phyloP scores from a whole-genome alignment of 2,797 vertebrate species.

The Alca torda region DNA sequence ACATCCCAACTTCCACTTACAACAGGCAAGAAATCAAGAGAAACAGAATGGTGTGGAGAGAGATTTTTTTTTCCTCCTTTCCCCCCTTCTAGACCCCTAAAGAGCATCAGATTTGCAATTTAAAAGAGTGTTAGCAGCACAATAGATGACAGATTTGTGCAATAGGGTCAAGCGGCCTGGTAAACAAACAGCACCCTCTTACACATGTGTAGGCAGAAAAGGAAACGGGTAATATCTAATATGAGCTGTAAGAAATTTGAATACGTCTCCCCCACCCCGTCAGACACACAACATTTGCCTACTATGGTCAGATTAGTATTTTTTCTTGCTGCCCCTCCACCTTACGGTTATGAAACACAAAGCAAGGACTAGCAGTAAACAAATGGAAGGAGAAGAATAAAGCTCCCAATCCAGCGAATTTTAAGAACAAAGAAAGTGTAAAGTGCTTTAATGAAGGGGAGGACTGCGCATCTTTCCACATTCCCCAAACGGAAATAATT shows the following conservation, averaged over 20 bases:
- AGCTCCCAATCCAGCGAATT: conserved; percentile 53
- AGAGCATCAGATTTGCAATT: conserved; percentile 82
- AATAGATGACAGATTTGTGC: conserved; percentile 80
- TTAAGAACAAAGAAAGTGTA: conserved; percentile 66
- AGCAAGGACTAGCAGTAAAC: conserved; percentile 55
- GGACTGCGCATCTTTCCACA: conserved; percentile 23
- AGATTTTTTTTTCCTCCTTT: conserved; percentile 30
- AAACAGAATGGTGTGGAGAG: conserved; percentile 75
- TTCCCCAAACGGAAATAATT: conserved; percentile 63
- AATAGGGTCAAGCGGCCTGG: conserved; percentile 77
- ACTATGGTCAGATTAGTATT: conserved; percentile 32
- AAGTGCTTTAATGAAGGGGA: conserved; percentile 56
- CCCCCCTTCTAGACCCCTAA: conserved; percentile 73
- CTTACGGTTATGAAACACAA: conserved; percentile 62
- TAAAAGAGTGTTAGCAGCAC: conserved; percentile 77
- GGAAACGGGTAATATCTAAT: conserved; percentile 70
- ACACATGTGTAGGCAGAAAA: conserved; percentile 65
- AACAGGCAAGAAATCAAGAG: conserved; percentile 81
- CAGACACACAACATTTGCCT: conserved; percentile 64
- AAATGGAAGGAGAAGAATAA: conserved; percentile 55
- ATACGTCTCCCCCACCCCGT: conserved; percentile 57
- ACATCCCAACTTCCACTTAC: conserved; percentile 83
- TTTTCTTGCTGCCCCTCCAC: conserved; percentile 29
- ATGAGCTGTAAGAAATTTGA: conserved; percentile 75
- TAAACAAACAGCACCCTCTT: conserved; percentile 81